Base-by-base conservation (phyloP, 1,140 invertebrate species). In the Tetramorium alpestre region DNA sequence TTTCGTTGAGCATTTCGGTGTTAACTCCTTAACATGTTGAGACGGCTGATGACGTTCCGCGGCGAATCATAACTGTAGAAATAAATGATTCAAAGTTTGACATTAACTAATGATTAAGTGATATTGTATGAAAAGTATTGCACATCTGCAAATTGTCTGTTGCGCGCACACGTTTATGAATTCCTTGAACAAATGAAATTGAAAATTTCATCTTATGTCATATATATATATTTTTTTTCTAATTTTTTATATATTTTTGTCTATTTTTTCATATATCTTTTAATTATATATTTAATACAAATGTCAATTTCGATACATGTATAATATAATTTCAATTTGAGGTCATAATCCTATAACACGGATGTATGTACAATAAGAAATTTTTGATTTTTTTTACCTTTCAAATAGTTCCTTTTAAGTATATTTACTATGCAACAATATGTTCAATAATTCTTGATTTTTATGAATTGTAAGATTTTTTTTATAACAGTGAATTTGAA, bases 1-100 rank as follows among this genome's bases (percentile, higher is more conserved):
- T 85, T 69, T 51, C 47, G 85, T 58, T 87, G 7, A 49, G 38
- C 10, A 87, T 87, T 72, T 60, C 65, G 51, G 60, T 11, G 28
- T n/a, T 72, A n/a, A 41, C 33, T 41, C 60, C 38, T 77, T 44
- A 58, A 62, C 51, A 64, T 38, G 69, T 38, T 56, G 56, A 60
- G 25, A 73, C 18, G 44, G 13, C 7, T 10, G 18, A 33, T 56
- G 22, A 72, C 11, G 25, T 44, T 44, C 56, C 5, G 38, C 38
- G 2, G 25, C 10, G 18, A 60, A 4, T 13, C 18, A n/a, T 28
- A 22, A 28, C 10, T 47, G 22, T 33, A 44, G 6, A 10, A 70
- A 8, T 13, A 54, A 69, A 13, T 69, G 4, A 47, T 77, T 18
- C 13, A 11, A 76, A 60, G 22, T 44, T 60, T 38, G 13, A 70